These are phyloP conservation scores for Pycnomerus fuliginosus DNA, from an alignment of 2,888 invertebrate genomes.

Conservation along the genomic window DNA sequence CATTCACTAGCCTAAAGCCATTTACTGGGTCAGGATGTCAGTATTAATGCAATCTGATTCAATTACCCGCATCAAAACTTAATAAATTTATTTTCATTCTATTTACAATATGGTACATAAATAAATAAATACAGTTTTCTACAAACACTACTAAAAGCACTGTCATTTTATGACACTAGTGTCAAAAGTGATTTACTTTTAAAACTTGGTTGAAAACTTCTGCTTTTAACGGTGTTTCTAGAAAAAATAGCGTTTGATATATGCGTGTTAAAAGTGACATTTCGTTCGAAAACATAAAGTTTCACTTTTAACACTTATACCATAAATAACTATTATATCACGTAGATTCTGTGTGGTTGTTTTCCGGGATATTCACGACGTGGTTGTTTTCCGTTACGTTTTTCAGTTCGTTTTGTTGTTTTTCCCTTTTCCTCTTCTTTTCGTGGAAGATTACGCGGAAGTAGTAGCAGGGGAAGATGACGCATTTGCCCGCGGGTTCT, in stretches of 20 bases:
- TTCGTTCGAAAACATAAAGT: too few species aligned
- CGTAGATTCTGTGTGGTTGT: slow-evolving; percentile 25
- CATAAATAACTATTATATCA: too few species aligned
- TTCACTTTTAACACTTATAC: too few species aligned
- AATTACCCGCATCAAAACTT: slow-evolving; percentile 26
- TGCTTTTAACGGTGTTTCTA: too few species aligned
- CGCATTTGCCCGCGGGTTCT: slow-evolving; percentile 78
- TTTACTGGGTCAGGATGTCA: slow-evolving; percentile 47
- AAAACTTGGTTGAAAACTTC: too few species aligned
- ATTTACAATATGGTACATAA: background rate
- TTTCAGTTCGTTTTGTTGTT: slow-evolving; percentile 8
- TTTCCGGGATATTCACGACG: slow-evolving; percentile 26
- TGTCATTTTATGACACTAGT: background rate
- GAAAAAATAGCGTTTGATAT: too few species aligned
- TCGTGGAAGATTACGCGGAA: slow-evolving; percentile 74
- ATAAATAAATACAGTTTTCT: slow-evolving; percentile 2
- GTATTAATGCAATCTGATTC: slow-evolving; percentile 38
- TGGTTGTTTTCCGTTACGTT: slow-evolving; percentile 36
- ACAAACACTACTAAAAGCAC: background rate
- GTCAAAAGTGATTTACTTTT: too few species aligned
- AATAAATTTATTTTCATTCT: background rate
- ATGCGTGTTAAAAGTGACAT: too few species aligned
- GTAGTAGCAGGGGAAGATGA: slow-evolving; percentile 82
- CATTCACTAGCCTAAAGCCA: slow-evolving; percentile 33
- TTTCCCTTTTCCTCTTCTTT: slow-evolving; percentile 56